These are phyloP conservation scores for Temnopleurus reevesii DNA, from an alignment of 53 echinoderm and acorn worm species.

Conservation along the genomic window DNA sequence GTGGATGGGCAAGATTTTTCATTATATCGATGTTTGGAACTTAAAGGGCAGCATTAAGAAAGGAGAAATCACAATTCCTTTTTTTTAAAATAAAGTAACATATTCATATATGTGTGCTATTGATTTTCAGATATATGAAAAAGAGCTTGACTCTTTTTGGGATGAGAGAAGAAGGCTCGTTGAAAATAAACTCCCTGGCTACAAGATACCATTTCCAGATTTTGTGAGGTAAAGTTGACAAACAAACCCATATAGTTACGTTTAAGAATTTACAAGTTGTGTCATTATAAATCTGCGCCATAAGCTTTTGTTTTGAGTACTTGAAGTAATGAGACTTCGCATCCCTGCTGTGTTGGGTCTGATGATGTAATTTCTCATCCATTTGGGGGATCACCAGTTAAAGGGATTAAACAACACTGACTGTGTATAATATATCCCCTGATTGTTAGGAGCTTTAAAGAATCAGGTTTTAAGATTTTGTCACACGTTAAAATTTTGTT, in stretches of 20 bases:
- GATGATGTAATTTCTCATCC: too few species aligned
- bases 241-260: not conserved
- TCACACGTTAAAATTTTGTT: too few species aligned
- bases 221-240: conserved; percentile 47
- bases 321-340: not conserved
- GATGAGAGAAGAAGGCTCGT: conserved; percentile 48
- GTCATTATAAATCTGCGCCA: not conserved
- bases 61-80: too few species aligned
- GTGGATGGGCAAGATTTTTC: too few species aligned
- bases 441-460: too few species aligned
- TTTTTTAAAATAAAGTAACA: not conserved
- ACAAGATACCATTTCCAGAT: conserved; percentile 63
- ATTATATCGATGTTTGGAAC: too few species aligned
- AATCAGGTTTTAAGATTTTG: too few species aligned
- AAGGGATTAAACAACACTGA: too few species aligned
- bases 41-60: too few species aligned
- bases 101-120: not conserved
- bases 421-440: too few species aligned
- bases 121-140: conserved; percentile 61
- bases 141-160: conserved; percentile 63
- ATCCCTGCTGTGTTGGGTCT: not conserved
- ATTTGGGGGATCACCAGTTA: too few species aligned
- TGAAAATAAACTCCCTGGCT: conserved; percentile 54
- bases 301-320: not conserved
- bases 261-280: not conserved